Evolutionary conservation across 2,888 invertebrate species (phyloP).

Genomic region (Scrobipalpa costella): DNA sequence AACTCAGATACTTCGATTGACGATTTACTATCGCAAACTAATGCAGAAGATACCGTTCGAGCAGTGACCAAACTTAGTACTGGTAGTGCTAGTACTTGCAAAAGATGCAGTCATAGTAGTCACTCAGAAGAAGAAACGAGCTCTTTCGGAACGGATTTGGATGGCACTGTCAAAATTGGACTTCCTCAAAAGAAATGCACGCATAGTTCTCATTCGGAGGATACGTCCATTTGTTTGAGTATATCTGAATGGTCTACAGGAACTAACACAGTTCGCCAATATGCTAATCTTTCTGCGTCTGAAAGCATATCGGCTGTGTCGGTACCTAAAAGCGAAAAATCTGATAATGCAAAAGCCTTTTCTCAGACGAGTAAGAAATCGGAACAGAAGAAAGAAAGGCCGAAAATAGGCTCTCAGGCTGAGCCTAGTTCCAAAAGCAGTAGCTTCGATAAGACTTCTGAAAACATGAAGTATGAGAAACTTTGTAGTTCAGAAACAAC

Average conservation of each 20-base stretch:
- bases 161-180: slow-evolving; percentile 90
- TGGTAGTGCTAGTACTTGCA: slow-evolving; percentile 77
- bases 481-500: slow-evolving; percentile 82
- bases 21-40: slow-evolving; percentile 81
- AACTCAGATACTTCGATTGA: slow-evolving; percentile 84
- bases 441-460: slow-evolving; percentile 80
- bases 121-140: slow-evolving; percentile 89
- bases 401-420: slow-evolving; percentile 64
- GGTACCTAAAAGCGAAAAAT: slow-evolving; percentile 82
- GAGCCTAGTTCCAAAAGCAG: slow-evolving; percentile 82
- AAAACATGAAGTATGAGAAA: slow-evolving; percentile 81
- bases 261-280: slow-evolving; percentile 91
- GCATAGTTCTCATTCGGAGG: slow-evolving; percentile 92
- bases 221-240: slow-evolving; percentile 91
- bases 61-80: slow-evolving; percentile 75
- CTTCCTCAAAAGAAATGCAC: slow-evolving; percentile 90
- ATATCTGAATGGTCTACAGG: slow-evolving; percentile 95
- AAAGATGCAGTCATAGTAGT: slow-evolving; percentile 85
- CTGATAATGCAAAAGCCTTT: slow-evolving; percentile 76
- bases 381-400: slow-evolving; percentile 61
- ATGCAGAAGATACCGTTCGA: slow-evolving; percentile 80
- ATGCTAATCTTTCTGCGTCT: slow-evolving; percentile 87
- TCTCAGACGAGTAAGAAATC: slow-evolving; percentile 78
- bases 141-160: slow-evolving; percentile 88
- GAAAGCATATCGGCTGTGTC: slow-evolving; percentile 84